These are phyloP conservation scores for Phaonia tiefii DNA, from an alignment of 2,888 invertebrate species.

Conservation along the genomic window DNA sequence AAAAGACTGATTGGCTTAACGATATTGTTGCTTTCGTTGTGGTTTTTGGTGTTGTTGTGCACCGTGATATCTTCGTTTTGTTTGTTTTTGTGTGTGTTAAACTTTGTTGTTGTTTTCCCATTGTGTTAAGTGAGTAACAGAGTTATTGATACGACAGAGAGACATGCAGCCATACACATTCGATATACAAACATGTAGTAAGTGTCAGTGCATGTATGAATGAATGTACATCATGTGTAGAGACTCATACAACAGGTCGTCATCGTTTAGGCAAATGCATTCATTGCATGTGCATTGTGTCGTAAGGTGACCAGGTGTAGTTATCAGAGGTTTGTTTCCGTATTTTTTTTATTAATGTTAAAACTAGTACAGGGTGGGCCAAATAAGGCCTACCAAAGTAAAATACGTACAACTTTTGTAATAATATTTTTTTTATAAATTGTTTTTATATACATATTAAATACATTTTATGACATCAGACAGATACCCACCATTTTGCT, in stretches of 20 bases:
- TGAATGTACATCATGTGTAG: neutral
- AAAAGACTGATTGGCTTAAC: conserved; percentile 33
- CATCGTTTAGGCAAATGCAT: conserved; percentile 59
- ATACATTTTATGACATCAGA: no score
- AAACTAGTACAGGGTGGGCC: no score
- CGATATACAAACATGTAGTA: conserved; percentile 45
- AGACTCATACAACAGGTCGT: conserved; percentile 61
- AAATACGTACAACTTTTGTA: no score
- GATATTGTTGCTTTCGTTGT: conserved; percentile 2
- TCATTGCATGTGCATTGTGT: neutral
- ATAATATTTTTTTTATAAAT: no score
- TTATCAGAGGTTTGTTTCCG: no score
- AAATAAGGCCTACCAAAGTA: no score
- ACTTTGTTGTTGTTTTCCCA: no score
- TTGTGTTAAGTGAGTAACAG: conserved; percentile 44
- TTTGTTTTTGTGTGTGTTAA: conserved; percentile 51
- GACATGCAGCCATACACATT: conserved; percentile 40
- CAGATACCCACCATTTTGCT: no score
- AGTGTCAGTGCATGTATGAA: conserved; percentile 10
- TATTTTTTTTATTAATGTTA: no score
- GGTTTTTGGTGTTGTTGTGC: neutral
- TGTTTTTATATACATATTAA: no score
- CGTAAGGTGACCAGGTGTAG: neutral
- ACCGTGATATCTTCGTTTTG: conserved; percentile 58
- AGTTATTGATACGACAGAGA: conserved; percentile 39